Percentiles rank a stretch among this genome's conserved stretches.
Evolutionary conservation across 2,797 vertebrate genomes (phyloP).

Genomic region (Eleutherodactylus coqui): DNA sequence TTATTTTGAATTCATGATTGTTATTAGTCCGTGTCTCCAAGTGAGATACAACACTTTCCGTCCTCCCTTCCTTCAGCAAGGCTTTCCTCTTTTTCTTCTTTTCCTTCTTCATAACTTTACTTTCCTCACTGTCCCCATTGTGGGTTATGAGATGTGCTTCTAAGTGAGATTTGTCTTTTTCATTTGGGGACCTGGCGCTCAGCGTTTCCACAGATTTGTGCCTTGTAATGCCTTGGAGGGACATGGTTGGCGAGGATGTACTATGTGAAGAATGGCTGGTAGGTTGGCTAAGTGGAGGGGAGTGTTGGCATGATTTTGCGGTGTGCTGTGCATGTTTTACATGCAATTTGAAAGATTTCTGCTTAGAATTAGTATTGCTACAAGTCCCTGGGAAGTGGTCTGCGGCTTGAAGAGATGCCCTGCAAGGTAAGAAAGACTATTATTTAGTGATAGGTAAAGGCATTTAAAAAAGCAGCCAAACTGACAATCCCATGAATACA

Average conservation of each 20-base stretch:
- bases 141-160: not conserved
- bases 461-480: not conserved
- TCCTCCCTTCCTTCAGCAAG: not conserved
- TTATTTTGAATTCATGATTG: not conserved
- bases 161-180: not conserved
- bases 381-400: constrained; percentile 24
- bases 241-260: not conserved
- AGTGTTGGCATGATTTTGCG: not conserved
- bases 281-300: not conserved
- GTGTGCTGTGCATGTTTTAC: not conserved
- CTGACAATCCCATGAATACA: not conserved
- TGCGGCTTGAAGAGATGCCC: constrained; percentile 27
- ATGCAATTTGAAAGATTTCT: not conserved
- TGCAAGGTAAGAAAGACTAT: constrained; percentile 10
- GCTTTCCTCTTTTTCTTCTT: constrained; percentile 40
- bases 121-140: not conserved
- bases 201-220: not conserved
- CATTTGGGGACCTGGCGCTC: not conserved
- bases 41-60: not conserved
- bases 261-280: not conserved
- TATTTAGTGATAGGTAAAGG: too few relatives aligned
- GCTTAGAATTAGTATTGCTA: constrained; percentile 16
- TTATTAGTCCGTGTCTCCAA: not conserved
- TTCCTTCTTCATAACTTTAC: not conserved
- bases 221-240: not conserved